Evolutionary conservation across 1,140 invertebrate genomes (phyloP), one percentile per base, ranked within the genome.

Genomic region (Caenorhabditis remanei): DNA sequence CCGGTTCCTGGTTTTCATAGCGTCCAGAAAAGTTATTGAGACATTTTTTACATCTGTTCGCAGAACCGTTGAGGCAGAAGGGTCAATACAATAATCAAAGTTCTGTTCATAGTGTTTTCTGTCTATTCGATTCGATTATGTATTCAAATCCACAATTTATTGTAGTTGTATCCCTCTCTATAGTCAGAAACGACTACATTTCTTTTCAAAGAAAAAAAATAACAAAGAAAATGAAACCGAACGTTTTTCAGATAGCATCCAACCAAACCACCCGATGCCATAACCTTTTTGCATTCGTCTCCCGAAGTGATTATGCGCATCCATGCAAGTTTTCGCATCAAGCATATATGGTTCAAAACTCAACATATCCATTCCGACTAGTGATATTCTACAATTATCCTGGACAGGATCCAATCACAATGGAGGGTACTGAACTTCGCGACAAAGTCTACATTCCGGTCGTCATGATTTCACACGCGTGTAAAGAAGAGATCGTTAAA

Each of bases 401-500:
- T 1, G 71, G 71, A 50, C 46, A 50, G 9, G 71, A 79, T 13
- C 71, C 71, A 79, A 79, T 79, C 14, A 24, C 43, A 50, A 79
- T 79, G 71, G 46, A 79, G 14, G 58, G 46, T 41, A 65, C 61
- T 46, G 56, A 63, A 46, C 61, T 85, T 67, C 56, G 46, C 48
- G 71, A 79, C 40, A 56, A 88, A 24, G 87, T 92, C 24, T 83
- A 84, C 13, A 91, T 92, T 63, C 91, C 91, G 11, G 90, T 93
- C 40, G 84, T 93, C n/a, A 92, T 92, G 91, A 87, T 92, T 32
- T 88, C 85, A 65, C 91, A 92, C 83, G 88, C 50, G 16, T 92
- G 92, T 43, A 92, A 90, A 90, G 50, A 85, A 46, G 88, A 85
- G 13, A 88, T 92, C 7, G 46, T 90, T 43, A 79, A 87, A 13